These are phyloP conservation scores for Netelia inedita DNA, from an alignment of 2,888 invertebrate genomes.

Conservation along the genomic window DNA sequence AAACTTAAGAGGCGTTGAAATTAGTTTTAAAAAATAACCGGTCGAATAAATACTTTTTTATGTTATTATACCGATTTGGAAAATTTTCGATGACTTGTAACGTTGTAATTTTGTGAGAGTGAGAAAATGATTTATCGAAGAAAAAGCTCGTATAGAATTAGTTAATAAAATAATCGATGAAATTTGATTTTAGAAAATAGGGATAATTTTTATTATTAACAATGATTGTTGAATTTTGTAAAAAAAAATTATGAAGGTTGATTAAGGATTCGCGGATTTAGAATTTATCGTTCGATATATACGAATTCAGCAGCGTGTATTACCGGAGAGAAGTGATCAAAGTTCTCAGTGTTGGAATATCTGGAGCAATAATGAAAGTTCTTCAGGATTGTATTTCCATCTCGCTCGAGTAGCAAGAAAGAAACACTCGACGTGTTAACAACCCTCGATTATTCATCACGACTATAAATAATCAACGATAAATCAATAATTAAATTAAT, in stretches of 20 bases:
- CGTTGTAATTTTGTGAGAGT: too few relatives aligned
- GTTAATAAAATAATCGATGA: too few relatives aligned
- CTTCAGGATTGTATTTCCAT: conserved; percentile 35
- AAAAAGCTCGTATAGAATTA: too few relatives aligned
- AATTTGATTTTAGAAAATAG: too few relatives aligned
- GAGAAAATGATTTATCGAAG: too few relatives aligned
- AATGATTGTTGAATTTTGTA: background rate
- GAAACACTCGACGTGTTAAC: background rate
- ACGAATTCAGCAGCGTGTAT: conserved; percentile 10
- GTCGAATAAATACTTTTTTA: too few relatives aligned
- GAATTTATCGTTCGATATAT: conserved; percentile 1
- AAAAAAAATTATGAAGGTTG: too few relatives aligned
- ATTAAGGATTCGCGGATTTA: background rate
- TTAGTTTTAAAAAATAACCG: too few relatives aligned
- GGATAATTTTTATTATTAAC: background rate
- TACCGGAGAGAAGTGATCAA: conserved; percentile 29
- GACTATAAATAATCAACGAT: background rate
- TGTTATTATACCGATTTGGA: too few relatives aligned
- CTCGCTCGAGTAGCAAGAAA: conserved; percentile 20
- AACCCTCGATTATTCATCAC: background rate
- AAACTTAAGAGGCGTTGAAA: too few relatives aligned
- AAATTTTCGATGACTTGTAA: too few relatives aligned
- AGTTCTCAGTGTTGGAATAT: conserved; percentile 48
- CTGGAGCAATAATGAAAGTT: conserved; percentile 63
- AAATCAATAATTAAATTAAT: background rate